Evolutionary conservation across 2,113 vertebrate species (phyloP).

Genomic region (Sigmodon hispidus): DNA sequence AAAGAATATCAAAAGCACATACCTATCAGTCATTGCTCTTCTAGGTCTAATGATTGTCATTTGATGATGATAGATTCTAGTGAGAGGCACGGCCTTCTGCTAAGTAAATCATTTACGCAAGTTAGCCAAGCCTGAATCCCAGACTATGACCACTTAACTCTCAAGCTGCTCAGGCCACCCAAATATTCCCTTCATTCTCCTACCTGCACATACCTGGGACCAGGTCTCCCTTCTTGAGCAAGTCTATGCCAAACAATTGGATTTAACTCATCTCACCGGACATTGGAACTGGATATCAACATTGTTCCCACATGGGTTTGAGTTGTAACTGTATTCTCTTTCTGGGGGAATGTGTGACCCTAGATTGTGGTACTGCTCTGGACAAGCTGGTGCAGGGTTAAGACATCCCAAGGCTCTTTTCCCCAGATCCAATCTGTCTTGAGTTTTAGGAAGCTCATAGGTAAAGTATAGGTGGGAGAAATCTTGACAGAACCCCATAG

Average conservation of each 20-base stretch:
- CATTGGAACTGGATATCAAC: neutral
- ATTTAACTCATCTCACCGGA: neutral
- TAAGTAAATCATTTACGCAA: conserved; percentile 9
- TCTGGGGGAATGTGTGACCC: neutral
- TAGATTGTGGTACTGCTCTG: neutral
- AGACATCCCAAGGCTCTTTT: neutral
- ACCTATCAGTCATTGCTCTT: neutral
- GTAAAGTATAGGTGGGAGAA: neutral
- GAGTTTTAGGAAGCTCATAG: neutral
- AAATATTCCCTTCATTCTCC: neutral
- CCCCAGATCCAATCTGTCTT: neutral
- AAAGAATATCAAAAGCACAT: conserved; percentile 37
- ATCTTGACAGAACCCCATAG: neutral
- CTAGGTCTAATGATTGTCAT: conserved; percentile 2
- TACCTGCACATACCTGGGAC: neutral
- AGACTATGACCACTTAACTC: neutral
- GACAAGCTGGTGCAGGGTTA: neutral
- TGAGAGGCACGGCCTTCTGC: conserved; percentile 9
- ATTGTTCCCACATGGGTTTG: neutral
- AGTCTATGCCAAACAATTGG: neutral
- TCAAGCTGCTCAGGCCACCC: neutral
- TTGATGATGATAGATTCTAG: conserved; percentile 11
- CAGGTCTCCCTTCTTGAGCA: neutral
- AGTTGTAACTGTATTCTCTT: neutral
- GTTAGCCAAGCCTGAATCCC: neutral